Evolutionary conservation across 1,140 invertebrate species (phyloP).

Genomic region (Dolichoris vasculosae): DNA sequence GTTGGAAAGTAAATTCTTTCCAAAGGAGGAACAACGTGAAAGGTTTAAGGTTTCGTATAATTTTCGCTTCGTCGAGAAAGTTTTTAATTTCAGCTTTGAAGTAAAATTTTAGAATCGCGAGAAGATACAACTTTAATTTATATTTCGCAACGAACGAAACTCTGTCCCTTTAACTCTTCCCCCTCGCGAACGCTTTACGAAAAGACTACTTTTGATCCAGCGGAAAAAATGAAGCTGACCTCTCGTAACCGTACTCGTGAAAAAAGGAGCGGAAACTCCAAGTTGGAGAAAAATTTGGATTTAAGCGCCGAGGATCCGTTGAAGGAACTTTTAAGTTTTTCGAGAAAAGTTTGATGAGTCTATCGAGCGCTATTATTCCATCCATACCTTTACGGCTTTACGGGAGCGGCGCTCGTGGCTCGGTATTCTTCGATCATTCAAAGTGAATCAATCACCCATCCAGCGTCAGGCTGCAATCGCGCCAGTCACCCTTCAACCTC

Average conservation of each 20-base stretch:
- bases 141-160: too few species aligned
- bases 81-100: too few species aligned
- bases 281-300: constrained; percentile 46
- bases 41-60: too few species aligned
- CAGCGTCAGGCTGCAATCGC: constrained; percentile 64
- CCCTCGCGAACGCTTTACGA: too few species aligned
- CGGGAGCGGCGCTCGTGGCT: constrained; percentile 41
- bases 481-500: constrained; percentile 70
- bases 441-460: constrained; percentile 74
- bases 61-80: too few species aligned
- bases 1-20: too few species aligned
- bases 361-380: constrained; percentile 71
- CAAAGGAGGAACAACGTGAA: too few species aligned
- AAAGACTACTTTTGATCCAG: too few species aligned
- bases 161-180: too few species aligned
- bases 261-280: not conserved
- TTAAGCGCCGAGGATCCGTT: constrained; percentile 55
- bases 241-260: not conserved
- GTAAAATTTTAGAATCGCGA: too few species aligned
- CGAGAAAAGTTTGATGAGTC: constrained; percentile 72
- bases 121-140: too few species aligned
- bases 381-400: constrained; percentile 55
- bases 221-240: not conserved
- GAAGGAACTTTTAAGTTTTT: constrained; percentile 62
- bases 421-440: constrained; percentile 74